Base-by-base conservation (phyloP, 2,888 invertebrate species). In the Nomada flava region DNA sequence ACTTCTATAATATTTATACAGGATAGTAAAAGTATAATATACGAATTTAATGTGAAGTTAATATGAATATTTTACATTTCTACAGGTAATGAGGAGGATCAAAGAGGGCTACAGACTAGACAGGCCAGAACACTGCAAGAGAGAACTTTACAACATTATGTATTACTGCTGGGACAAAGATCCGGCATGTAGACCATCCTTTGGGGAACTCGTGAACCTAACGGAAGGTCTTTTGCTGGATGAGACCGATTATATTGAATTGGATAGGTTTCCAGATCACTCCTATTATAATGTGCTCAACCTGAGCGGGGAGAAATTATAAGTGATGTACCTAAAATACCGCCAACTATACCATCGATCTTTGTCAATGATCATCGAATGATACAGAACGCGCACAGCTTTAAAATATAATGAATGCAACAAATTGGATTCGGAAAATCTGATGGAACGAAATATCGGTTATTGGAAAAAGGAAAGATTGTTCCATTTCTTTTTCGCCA, bases 131-230 rank as follows among this genome's bases (percentile, higher is more conserved):
- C 98, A 99, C 91, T 98, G 98, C 93, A 96, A 98, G 65, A 95
- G 98, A 9, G 98, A 98, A 92, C 95, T 98, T 1, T 98, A 98
- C 94, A 98, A 98, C 90, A 97, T 98, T 72, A 98, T 98, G 98
- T 98, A 97, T 93, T 98, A 98, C 93, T 99, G 98, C 93, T 99
- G 99, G 99, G 97, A 98, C 84, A 96, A 97, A 18, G 97, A 97
- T 89, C 96, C 98, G 0, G 95, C 96, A n/a, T 95, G 97, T 82
- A 94, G 99, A 77, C 98, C 98, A 0, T 95, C 96, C 64, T 99
- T 99, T 94, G 95, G 95, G 0, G 98, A 98, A 93, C 96, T 98
- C 26, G 96, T 97, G 2, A 95, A 95, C 72, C 95, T 98, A 92
- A 94, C 98, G 68, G 98, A 98, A 92, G 96, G 97, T 84, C 95